Base-by-base conservation (phyloP, 2,113 vertebrate species). In the Haplotaxodon microlepis region DNA sequence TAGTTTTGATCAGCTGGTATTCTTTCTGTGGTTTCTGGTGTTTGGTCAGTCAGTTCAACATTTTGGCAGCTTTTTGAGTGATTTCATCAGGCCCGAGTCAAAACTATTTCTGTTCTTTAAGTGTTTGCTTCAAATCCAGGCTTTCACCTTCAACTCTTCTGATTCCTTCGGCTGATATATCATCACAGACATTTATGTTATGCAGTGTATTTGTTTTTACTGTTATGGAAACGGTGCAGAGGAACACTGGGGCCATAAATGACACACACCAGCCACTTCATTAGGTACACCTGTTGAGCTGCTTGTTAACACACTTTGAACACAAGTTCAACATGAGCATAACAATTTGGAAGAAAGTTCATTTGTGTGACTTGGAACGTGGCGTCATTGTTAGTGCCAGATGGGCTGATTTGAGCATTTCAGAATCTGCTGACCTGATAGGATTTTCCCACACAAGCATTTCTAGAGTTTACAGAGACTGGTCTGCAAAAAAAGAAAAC, bases 401-500 rank as follows among this genome's bases (percentile, higher is more conserved):
- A 1, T 21, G n/a, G 36, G 66, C 66, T 71, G 66, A 21, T 71
- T 24, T 71, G 66, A 71, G 36, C 8, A 21, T 38, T 69, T 69
- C 36, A 42, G 66, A 71, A 71, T 24, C 12, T 71, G 66, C 66
- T 71, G 66, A 24, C 8, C 66, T 42, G 66, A 14, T 71, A 38
- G 36, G 66, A 71, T 0, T 71, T 71, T 71, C 38, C 66, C 66
- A 42, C 38, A 42, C 66, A 71, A 42, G n/a, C 66, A 71, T 42
- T 6, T 71, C 13, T 45, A 27, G 66, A 16, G 66, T 71, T 71
- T 45, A 0, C 38, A 42, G 66, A 71, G 38, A 3, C 38, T 71
- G 38, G 0, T 42, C 0, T 24, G 66, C 61, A 71, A 45, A 71
- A 3, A 24, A 14, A 71, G 66, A 71, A 71, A 42, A 24, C n/a